phyloP scores from a whole-genome alignment of 2,113 vertebrate species.

The Chloebia gouldiae region DNA sequence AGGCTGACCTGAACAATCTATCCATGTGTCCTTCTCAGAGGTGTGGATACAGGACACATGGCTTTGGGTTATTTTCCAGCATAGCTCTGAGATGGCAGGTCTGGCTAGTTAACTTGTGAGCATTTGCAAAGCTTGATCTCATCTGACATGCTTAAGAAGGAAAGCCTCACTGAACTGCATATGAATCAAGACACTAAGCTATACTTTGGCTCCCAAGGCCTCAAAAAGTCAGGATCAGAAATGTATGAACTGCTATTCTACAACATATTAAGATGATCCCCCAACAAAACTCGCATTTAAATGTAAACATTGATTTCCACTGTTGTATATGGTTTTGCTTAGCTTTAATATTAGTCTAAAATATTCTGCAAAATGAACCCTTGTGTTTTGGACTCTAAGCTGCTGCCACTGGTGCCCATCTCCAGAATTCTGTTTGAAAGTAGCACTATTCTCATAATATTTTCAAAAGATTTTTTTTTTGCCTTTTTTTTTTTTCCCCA shows the following conservation, averaged over 20 bases:
- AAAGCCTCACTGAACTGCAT: not conserved
- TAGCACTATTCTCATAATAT: not conserved
- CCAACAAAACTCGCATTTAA: not conserved
- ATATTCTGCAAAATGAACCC: not conserved
- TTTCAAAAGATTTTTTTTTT: not conserved
- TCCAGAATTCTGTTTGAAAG: not conserved
- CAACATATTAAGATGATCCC: not conserved
- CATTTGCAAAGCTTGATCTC: slow-evolving; percentile 14
- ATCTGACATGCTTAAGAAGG: not conserved
- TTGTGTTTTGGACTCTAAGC: not conserved
- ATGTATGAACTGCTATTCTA: not conserved
- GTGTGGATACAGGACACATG: not conserved
- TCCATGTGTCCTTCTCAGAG: not conserved
- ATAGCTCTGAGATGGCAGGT: not conserved
- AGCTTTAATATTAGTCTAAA: not conserved
- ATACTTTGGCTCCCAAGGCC: not conserved
- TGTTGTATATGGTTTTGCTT: not conserved
- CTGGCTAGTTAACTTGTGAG: not conserved
- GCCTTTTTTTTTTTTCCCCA: not conserved
- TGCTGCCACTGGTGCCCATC: not conserved
- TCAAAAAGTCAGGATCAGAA: not conserved
- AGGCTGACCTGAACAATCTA: not conserved
- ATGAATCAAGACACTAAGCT: not conserved
- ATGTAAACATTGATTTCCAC: not conserved
- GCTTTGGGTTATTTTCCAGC: not conserved